These are phyloP conservation scores for Eclectus roratus DNA, from an alignment of 2,113 vertebrate species.

Conservation along the genomic window DNA sequence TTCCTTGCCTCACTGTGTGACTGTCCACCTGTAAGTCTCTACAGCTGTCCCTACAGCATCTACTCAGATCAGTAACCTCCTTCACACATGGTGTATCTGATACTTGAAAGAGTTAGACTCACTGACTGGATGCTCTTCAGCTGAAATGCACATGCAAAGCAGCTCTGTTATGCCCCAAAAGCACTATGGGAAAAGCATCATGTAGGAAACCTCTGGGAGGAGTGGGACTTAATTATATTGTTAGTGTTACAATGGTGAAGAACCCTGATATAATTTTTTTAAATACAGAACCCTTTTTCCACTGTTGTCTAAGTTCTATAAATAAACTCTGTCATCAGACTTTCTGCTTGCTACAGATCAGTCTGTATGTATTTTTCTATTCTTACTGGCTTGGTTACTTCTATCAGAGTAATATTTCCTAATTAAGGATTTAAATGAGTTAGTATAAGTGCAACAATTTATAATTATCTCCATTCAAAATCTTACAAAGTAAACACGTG, in stretches of 20 bases:
- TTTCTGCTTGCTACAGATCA: neutral
- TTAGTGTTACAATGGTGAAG: neutral
- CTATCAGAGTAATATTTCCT: neutral
- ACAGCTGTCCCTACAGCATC: neutral
- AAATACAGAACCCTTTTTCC: neutral
- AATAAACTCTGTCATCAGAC: neutral
- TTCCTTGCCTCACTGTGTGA: neutral
- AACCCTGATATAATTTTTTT: neutral
- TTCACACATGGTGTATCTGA: neutral
- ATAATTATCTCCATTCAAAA: neutral
- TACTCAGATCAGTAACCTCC: neutral
- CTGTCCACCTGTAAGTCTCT: neutral
- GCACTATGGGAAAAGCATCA: neutral
- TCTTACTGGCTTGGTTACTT: neutral
- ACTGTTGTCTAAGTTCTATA: neutral
- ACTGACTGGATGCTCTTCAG: neutral
- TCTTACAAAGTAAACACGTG: neutral
- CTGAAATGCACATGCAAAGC: neutral
- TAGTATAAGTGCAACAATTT: neutral
- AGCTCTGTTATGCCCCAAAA: neutral
- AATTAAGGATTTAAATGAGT: neutral
- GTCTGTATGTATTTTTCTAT: neutral
- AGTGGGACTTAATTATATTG: neutral
- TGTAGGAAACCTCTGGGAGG: neutral
- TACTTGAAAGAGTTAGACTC: neutral